Conservation (phyloP, 2,113 vertebrate genomes). For the Axis porcinus region DNA sequence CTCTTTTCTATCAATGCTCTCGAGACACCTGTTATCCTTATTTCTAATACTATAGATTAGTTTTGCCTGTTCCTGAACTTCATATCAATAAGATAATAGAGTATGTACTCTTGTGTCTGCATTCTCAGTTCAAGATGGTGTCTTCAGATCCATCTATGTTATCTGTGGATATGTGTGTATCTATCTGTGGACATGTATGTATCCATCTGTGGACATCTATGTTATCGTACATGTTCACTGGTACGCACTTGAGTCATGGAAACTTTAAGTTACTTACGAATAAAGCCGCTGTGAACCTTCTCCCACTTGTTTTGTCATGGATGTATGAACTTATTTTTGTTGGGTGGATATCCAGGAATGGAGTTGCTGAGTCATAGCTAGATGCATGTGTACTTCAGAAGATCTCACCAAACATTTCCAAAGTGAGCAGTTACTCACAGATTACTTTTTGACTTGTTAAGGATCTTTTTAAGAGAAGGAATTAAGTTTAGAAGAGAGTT, state of each 20-base stretch:
- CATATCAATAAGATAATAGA: too few species aligned
- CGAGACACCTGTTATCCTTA: not conserved
- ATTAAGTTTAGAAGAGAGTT: not conserved
- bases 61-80: not conserved
- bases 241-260: not conserved
- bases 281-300: not conserved
- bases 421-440: not conserved
- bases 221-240: accelerated
- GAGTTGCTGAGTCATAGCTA: not conserved
- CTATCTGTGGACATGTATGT: not conserved
- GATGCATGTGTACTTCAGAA: not conserved
- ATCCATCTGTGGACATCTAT: not conserved
- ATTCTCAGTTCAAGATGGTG: not conserved
- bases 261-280: not conserved
- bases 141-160: not conserved
- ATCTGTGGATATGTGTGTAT: not conserved
- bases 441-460: not conserved
- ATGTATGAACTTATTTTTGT: not conserved
- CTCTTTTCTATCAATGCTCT: accelerated
- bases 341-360: not conserved
- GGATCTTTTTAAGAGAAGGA: not conserved
- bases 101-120: not conserved
- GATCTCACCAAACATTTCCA: not conserved
- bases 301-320: not conserved
- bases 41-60: not conserved